Percentiles rank a stretch among this genome's conserved stretches.
Evolutionary conservation across 1,140 invertebrate genomes (phyloP).

Genomic region (Halyomorpha halys): DNA sequence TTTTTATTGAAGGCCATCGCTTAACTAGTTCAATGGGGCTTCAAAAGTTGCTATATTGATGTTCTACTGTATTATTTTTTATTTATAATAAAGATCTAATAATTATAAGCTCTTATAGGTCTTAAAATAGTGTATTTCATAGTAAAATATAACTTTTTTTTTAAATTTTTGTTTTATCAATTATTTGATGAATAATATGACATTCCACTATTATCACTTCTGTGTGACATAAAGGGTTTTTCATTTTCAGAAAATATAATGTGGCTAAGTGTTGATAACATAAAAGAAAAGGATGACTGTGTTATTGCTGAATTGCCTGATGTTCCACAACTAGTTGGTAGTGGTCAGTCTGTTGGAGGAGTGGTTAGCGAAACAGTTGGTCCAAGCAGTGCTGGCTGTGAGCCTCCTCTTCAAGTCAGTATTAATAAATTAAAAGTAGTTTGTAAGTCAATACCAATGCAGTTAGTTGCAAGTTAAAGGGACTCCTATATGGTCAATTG

Average conservation of each 20-base stretch:
- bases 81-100: background rate
- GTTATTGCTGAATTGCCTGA: constrained; percentile 69
- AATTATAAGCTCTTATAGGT: no score
- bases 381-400: constrained; percentile 50
- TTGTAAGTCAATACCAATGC: no score
- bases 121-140: no score
- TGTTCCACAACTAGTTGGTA: constrained; percentile 81
- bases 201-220: background rate
- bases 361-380: constrained; percentile 88
- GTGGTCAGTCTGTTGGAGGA: constrained; percentile 90
- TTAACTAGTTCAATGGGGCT: no score
- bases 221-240: background rate
- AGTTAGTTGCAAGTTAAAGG: no score
- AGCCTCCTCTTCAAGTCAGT: constrained; percentile 39
- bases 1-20: no score
- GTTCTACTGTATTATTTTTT: background rate
- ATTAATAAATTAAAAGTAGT: no score
- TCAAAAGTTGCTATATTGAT: background rate
- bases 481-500: no score
- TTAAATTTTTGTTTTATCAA: no score
- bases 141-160: no score
- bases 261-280: constrained; percentile 89
- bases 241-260: constrained; percentile 70
- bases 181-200: no score
- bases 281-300: constrained; percentile 61